These are phyloP conservation scores for Halictus ligatus DNA, from an alignment of 2,888 invertebrate genomes.

Conservation along the genomic window DNA sequence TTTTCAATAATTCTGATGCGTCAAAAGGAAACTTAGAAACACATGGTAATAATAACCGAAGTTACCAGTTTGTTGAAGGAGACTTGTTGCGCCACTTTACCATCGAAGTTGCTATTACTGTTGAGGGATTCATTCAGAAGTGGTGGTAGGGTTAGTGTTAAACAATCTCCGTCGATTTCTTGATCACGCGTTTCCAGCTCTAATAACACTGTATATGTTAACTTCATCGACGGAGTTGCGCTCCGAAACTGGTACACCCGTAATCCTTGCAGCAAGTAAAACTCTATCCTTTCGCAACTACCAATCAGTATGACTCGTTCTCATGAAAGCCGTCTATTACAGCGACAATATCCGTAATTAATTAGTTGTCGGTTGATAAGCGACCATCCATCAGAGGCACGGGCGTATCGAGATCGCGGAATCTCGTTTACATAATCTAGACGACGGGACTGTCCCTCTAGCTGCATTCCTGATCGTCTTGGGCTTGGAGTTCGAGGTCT, in stretches of 20 bases:
- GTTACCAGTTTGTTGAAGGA: no score
- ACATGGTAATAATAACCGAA: no score
- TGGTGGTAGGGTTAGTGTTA: no score
- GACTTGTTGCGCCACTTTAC: not conserved
- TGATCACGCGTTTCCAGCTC: not conserved
- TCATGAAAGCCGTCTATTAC: not conserved
- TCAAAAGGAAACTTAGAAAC: not conserved
- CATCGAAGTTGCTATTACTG: not conserved
- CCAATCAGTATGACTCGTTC: not conserved
- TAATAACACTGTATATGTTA: not conserved
- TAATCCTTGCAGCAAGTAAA: not conserved
- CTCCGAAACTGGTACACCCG: not conserved
- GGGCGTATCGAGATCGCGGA: conserved; percentile 8
- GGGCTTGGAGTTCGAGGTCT: not conserved
- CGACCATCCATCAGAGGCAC: not conserved
- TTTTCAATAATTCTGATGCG: not conserved
- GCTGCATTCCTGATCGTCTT: not conserved
- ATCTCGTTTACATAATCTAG: conserved; percentile 11
- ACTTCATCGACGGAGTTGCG: not conserved
- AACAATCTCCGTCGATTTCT: no score
- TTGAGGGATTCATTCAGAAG: not conserved
- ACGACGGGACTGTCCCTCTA: not conserved
- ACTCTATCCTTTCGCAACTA: not conserved
- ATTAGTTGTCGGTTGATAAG: not conserved
- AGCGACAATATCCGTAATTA: not conserved